Evolutionary conservation across 2,113 vertebrate species (phyloP).

Genomic region (Morphnarchus princeps): DNA sequence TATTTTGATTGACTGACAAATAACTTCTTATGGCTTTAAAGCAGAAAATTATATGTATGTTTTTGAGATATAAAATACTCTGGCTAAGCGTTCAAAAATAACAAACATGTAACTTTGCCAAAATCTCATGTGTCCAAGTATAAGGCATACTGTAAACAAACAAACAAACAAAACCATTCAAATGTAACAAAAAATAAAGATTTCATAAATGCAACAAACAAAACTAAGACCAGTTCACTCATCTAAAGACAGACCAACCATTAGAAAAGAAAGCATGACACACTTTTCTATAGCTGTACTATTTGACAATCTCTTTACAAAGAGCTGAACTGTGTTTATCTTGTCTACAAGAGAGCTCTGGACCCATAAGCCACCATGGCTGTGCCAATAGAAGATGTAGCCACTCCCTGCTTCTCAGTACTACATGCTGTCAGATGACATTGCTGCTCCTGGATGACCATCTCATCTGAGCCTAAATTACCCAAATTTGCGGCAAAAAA

Average conservation of each 20-base stretch:
- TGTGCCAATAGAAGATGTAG: not conserved
- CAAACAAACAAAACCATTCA: not conserved
- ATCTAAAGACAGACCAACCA: not conserved
- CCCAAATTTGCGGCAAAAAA: not conserved
- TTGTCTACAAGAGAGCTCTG: not conserved
- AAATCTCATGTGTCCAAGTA: not conserved
- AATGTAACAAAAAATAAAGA: not conserved
- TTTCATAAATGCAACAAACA: not conserved
- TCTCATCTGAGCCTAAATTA: not conserved
- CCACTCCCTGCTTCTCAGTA: not conserved
- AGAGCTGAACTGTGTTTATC: not conserved
- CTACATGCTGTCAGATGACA: not conserved
- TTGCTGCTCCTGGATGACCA: not conserved
- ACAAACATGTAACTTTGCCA: not conserved
- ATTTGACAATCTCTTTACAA: not conserved
- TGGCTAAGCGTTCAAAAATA: not conserved
- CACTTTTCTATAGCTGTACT: not conserved
- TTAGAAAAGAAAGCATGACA: not conserved
- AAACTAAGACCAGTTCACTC: not conserved
- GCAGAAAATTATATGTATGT: conserved; percentile 14
- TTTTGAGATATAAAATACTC: conserved; percentile 15
- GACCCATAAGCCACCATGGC: not conserved
- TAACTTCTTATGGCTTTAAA: conserved; percentile 40
- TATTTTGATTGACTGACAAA: conserved; percentile 63
- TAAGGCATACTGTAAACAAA: not conserved